Percentiles rank a stretch among this genome's conserved stretches.
These are phyloP conservation scores for Apomyelois bistriatella DNA, from an alignment of 2,888 invertebrate genomes.

Conservation along the genomic window DNA sequence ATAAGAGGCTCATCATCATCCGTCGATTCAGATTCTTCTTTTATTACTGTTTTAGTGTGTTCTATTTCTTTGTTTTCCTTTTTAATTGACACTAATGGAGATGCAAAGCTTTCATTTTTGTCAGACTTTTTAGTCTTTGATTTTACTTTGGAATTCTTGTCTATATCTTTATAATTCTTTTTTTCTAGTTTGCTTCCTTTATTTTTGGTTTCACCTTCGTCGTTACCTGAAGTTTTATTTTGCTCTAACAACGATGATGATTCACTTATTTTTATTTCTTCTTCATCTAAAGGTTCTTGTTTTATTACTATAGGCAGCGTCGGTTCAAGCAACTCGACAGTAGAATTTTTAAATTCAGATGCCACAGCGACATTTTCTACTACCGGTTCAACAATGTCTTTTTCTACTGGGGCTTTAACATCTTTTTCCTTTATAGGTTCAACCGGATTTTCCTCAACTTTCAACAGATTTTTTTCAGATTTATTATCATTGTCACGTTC, in stretches of 20 bases:
- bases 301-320: constrained; percentile 35
- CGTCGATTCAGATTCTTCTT: constrained; percentile 62
- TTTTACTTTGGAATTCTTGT: constrained; percentile 42
- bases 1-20: constrained; percentile 70
- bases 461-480: constrained; percentile 21
- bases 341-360: background rate
- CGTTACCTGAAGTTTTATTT: constrained; percentile 6
- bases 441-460: background rate
- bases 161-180: constrained; percentile 40
- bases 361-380: background rate
- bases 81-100: constrained; percentile 27
- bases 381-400: background rate
- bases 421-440: background rate
- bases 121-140: constrained; percentile 40
- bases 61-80: constrained; percentile 42
- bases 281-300: constrained; percentile 63
- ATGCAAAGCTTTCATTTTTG: constrained; percentile 30
- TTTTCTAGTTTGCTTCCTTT: constrained; percentile 38
- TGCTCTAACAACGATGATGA: constrained; percentile 9
- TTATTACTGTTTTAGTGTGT: constrained; percentile 42
- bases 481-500: constrained; percentile 44
- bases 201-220: constrained; percentile 29
- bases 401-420: background rate
- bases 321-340: constrained; percentile 23
- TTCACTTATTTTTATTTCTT: constrained; percentile 36